A percentile compares a stretch with the other conserved stretches of the same genome.
These are phyloP conservation scores for Amphiprion ocellaris DNA, from an alignment of 2,113 vertebrate genomes.

Conservation along the genomic window DNA sequence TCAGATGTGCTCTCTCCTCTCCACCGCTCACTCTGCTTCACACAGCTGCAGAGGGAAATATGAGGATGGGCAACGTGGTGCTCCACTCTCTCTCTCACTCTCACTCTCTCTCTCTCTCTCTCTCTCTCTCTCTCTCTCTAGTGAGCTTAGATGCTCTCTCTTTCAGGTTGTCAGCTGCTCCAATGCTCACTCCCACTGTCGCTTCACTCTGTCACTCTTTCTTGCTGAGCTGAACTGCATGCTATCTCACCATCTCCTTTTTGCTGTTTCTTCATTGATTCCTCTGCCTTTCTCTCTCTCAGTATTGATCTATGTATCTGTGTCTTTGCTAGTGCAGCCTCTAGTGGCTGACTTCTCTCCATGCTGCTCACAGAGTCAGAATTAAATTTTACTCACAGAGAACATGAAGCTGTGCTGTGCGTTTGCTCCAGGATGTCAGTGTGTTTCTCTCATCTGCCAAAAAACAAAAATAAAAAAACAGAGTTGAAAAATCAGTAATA, in stretches of 20 bases:
- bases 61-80: slow-evolving; percentile 74
- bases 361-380: slow-evolving; percentile 24
- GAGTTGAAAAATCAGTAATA: background rate
- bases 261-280: slow-evolving; percentile 65
- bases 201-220: slow-evolving; percentile 61
- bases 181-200: slow-evolving; percentile 43
- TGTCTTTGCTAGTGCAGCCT: slow-evolving; percentile 81
- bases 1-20: slow-evolving; percentile 76
- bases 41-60: slow-evolving; percentile 81
- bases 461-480: background rate
- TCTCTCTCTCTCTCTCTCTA: slow-evolving; percentile 33
- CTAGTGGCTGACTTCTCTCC: slow-evolving; percentile 80
- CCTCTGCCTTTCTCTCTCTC: slow-evolving; percentile 55
- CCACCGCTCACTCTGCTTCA: slow-evolving; percentile 71
- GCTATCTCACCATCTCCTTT: slow-evolving; percentile 60
- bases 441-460: background rate
- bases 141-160: slow-evolving; percentile 33
- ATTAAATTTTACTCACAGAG: slow-evolving; percentile 11
- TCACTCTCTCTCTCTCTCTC: slow-evolving; percentile 29
- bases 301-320: slow-evolving; percentile 67
- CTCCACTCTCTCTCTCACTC: slow-evolving; percentile 56
- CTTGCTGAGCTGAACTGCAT: slow-evolving; percentile 45
- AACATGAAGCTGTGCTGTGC: slow-evolving; percentile 7
- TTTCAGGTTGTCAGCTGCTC: slow-evolving; percentile 46
- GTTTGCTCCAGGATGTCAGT: background rate